Evolutionary conservation across 2,888 invertebrate species (phyloP).

Genomic region (Nomada hirtipes): DNA sequence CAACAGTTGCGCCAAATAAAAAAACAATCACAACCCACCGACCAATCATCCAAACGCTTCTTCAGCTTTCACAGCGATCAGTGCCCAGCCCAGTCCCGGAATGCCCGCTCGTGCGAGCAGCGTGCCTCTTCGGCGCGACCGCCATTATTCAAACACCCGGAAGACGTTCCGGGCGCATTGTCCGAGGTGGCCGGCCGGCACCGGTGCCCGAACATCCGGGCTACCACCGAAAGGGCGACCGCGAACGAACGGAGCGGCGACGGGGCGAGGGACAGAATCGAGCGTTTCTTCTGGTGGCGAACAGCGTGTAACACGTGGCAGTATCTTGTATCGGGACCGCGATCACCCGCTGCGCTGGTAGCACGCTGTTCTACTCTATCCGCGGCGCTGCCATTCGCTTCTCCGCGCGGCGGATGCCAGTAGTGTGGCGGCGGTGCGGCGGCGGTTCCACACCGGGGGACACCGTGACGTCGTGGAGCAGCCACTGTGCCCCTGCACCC

Average conservation of each 20-base stretch:
- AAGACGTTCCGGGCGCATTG: conserved; percentile 49
- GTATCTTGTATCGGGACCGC: conserved; percentile 83
- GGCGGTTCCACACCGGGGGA: conserved; percentile 58
- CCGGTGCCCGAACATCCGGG: conserved; percentile 50
- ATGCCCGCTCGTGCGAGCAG: conserved; percentile 12
- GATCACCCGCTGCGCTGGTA: conserved; percentile 83
- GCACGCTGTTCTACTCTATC: conserved; percentile 78
- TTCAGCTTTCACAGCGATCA: too few relatives aligned
- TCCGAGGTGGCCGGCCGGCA: conserved; percentile 40
- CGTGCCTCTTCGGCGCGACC: neutral
- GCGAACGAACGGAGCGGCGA: conserved; percentile 34
- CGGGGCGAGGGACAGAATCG: conserved; percentile 25
- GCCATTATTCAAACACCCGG: conserved; percentile 55
- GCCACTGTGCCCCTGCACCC: conserved; percentile 57
- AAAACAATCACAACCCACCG: too few relatives aligned
- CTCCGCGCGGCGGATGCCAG: conserved; percentile 67
- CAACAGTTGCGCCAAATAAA: too few relatives aligned
- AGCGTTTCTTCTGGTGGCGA: conserved; percentile 83
- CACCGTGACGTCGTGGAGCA: conserved; percentile 55
- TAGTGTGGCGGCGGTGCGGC: conserved; percentile 48
- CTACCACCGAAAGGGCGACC: conserved; percentile 53
- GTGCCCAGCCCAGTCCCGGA: neutral
- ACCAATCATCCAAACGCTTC: too few relatives aligned
- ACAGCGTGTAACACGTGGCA: conserved; percentile 84
- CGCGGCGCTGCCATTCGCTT: conserved; percentile 70